A percentile compares a stretch with the other conserved stretches of the same genome.
phyloP scores from a whole-genome alignment of 1,140 invertebrate genomes.

The Ips nitidus region DNA sequence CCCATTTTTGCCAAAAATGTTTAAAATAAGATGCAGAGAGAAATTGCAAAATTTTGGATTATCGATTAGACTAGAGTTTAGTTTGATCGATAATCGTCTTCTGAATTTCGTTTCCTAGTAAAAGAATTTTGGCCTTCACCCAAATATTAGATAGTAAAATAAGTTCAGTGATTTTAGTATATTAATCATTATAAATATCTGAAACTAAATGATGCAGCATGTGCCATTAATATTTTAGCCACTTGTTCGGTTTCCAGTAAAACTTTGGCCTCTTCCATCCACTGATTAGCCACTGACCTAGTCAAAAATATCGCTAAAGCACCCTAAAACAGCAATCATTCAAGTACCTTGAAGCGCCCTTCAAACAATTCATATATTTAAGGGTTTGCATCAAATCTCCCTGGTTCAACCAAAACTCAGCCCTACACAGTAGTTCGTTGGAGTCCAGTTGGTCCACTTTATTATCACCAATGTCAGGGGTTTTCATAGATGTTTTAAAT shows the following conservation, averaged over 20 bases:
- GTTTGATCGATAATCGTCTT: not conserved
- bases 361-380: constrained; percentile 86
- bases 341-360: constrained; percentile 67
- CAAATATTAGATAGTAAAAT: no score
- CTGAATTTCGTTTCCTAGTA: no score
- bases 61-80: constrained; percentile 1
- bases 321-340: not conserved
- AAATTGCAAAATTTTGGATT: not conserved
- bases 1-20: constrained; percentile 65
- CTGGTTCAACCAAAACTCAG: constrained; percentile 83
- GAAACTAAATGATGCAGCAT: constrained; percentile 75
- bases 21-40: not conserved
- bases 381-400: constrained; percentile 82
- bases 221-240: constrained; percentile 80
- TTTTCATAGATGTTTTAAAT: constrained; percentile 64
- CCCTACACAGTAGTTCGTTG: constrained; percentile 83
- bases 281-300: constrained; percentile 74
- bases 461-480: constrained; percentile 68
- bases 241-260: constrained; percentile 88
- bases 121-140: no score
- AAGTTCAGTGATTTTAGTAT: no score
- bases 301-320: no score
- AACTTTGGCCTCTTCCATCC: constrained; percentile 81
- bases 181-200: constrained; percentile 60
- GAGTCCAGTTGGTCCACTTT: constrained; percentile 73